phyloP scores from a whole-genome alignment of 2,888 invertebrate species.

The Xestia c-nigrum region DNA sequence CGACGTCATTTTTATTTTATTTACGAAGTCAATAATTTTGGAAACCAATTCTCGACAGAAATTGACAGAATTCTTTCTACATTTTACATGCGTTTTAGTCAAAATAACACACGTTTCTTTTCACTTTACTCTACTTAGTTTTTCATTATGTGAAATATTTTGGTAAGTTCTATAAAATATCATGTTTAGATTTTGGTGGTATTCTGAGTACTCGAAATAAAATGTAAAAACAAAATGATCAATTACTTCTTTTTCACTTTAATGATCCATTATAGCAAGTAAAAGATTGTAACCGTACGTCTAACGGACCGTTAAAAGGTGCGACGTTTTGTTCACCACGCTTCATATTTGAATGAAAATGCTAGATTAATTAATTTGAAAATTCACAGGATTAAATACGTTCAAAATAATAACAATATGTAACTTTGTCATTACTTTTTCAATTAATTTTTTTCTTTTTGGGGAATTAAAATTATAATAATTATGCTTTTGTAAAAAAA shows the following conservation, averaged over 20 bases:
- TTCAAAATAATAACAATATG: not conserved
- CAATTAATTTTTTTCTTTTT: not conserved
- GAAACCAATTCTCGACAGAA: slow-evolving; percentile 54
- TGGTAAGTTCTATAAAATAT: not conserved
- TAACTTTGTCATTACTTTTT: not conserved
- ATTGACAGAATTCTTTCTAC: slow-evolving; percentile 23
- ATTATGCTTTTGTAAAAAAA: not conserved
- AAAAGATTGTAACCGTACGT: not conserved
- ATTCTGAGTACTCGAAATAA: fast-evolving
- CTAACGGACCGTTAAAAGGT: not conserved
- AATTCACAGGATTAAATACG: not conserved
- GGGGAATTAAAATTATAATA: not conserved
- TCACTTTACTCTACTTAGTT: not conserved
- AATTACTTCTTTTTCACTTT: not conserved
- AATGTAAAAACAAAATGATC: not conserved
- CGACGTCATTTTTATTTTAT: slow-evolving; percentile 46
- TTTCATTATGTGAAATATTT: not conserved
- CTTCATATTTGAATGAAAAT: not conserved
- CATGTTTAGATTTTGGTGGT: not conserved
- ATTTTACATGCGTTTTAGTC: too few species aligned
- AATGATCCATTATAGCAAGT: too few species aligned
- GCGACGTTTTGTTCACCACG: slow-evolving; percentile 28
- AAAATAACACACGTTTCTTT: slow-evolving; percentile 45
- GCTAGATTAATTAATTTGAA: not conserved
- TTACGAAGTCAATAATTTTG: not conserved